These are phyloP conservation scores for Oreohelix idahoensis DNA, from an alignment of 1,140 invertebrate species.

Conservation along the genomic window DNA sequence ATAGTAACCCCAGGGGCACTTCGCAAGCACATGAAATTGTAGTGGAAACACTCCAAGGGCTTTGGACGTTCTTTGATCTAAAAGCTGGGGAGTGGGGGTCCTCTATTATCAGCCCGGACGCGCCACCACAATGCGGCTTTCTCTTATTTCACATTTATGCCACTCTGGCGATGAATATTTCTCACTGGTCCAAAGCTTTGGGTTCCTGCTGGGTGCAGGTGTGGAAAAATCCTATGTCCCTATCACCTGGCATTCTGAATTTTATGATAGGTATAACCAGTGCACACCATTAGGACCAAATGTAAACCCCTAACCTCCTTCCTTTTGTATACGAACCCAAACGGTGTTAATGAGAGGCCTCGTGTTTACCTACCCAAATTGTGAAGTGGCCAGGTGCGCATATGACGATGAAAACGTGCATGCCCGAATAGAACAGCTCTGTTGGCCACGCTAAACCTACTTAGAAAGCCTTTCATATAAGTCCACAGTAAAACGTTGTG, in stretches of 20 bases:
- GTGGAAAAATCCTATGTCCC: neutral
- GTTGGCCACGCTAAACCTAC: neutral
- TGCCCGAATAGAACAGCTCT: neutral
- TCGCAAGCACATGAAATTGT: neutral
- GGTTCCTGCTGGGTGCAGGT: conserved; percentile 17
- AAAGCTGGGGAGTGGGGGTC: neutral
- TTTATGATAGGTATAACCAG: neutral
- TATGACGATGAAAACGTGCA: neutral
- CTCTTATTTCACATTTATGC: conserved; percentile 17
- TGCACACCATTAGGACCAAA: neutral
- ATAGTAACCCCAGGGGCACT: neutral
- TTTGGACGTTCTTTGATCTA: neutral
- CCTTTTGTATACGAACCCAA: neutral
- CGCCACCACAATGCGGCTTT: neutral
- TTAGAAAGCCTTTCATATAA: neutral
- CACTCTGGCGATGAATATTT: neutral
- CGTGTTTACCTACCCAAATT: neutral
- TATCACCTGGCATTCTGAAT: neutral
- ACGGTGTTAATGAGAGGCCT: neutral
- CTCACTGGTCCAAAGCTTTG: neutral
- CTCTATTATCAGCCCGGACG: neutral
- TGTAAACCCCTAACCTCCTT: neutral
- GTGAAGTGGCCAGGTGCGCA: neutral
- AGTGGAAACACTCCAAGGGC: neutral
- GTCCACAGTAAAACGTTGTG: neutral